phyloP scores from a whole-genome alignment of 2,113 vertebrate genomes.

The Hemichromis elongatus region DNA sequence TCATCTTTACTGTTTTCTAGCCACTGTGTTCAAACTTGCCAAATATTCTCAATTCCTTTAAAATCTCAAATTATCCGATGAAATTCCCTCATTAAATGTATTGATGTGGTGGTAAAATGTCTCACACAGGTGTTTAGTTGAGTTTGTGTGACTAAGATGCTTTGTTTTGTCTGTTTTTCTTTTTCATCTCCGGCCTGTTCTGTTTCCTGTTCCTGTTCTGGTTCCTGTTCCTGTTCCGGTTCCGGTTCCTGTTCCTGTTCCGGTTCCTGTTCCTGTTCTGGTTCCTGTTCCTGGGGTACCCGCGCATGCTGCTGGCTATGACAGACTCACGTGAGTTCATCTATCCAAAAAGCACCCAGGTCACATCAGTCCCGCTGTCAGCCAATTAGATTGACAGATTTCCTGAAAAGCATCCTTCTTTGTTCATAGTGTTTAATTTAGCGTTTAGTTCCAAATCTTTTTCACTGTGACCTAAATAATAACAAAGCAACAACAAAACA shows the following conservation, averaged over 20 bases:
- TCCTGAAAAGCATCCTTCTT: neutral
- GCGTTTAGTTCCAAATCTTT: neutral
- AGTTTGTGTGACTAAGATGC: slow-evolving; percentile 7
- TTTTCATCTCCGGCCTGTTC: neutral
- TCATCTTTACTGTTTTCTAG: neutral
- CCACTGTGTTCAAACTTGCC: neutral
- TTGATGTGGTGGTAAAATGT: no score
- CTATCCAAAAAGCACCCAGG: neutral
- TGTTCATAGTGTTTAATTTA: neutral
- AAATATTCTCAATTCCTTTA: neutral
- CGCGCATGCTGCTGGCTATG: slow-evolving; percentile 13
- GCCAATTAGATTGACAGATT: neutral
- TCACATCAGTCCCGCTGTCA: neutral
- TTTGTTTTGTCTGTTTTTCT: slow-evolving; percentile 10
- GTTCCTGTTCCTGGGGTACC: neutral
- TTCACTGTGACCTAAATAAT: neutral
- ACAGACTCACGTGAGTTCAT: slow-evolving; percentile 70
- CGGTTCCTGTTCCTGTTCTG: no score
- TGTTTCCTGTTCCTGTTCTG: no score
- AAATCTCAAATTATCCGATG: no score
- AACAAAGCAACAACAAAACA: neutral
- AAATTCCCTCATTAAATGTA: no score
- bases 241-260: no score
- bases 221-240: no score
- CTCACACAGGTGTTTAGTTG: fast-evolving